These are phyloP conservation scores for Takifugu bimaculatus DNA, from an alignment of 2,113 vertebrate species.

Conservation along the genomic window DNA sequence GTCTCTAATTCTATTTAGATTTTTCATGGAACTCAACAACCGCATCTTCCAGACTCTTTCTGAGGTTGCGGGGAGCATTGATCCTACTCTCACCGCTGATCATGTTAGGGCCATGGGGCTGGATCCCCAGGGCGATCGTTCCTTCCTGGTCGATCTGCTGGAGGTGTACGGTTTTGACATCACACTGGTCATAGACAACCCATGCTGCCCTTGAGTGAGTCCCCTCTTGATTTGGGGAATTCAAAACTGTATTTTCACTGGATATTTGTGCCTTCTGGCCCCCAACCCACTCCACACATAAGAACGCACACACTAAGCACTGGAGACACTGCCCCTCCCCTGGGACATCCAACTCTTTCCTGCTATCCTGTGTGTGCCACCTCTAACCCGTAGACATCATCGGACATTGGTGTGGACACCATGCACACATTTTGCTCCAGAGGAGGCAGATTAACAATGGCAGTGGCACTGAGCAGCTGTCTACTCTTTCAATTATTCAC, in stretches of 20 bases:
- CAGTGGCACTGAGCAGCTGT: conserved; percentile 1
- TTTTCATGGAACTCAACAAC: conserved; percentile 98
- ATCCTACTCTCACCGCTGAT: conserved; percentile 90
- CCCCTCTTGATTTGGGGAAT: not conserved
- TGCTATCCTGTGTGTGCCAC: conserved; percentile 14
- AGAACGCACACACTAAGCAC: conserved; percentile 25
- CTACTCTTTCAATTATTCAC: conserved; percentile 8
- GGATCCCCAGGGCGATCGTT: conserved; percentile 91
- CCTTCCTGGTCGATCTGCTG: conserved; percentile 91
- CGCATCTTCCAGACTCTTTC: conserved; percentile 94
- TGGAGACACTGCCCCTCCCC: conserved; percentile 55
- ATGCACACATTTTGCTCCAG: conserved; percentile 3
- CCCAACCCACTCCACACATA: conserved; percentile 2
- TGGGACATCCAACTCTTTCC: conserved; percentile 29
- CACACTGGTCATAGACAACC: conserved; percentile 94
- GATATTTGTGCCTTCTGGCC: conserved; percentile 47
- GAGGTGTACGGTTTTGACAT: conserved; percentile 93
- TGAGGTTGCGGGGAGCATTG: conserved; percentile 86
- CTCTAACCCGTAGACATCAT: conserved; percentile 2
- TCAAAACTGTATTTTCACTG: conserved; percentile 9
- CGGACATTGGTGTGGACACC: conserved; percentile 24
- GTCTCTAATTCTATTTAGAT: conserved; percentile 70
- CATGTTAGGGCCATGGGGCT: conserved; percentile 94
- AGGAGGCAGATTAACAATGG: conserved; percentile 5
- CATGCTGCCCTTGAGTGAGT: conserved; percentile 88